Conservation (phyloP, 2,888 invertebrate species). For the Acheta domesticus region DNA sequence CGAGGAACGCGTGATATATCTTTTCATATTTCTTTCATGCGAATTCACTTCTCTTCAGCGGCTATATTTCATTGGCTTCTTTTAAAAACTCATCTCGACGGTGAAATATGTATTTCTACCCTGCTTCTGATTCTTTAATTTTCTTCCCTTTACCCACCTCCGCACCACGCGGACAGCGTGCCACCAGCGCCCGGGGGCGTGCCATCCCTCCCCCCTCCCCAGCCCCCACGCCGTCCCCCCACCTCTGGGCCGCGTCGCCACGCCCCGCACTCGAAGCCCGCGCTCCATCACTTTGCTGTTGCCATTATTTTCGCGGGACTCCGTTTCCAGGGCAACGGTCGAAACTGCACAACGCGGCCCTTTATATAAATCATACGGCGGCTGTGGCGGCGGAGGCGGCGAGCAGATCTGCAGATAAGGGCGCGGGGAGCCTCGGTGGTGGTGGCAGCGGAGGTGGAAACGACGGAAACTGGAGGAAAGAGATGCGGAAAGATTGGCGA, state of each 20-base stretch:
- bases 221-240: not conserved
- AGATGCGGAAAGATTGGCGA: too few species aligned
- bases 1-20: not conserved
- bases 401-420: too few species aligned
- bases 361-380: not conserved
- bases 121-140: not conserved
- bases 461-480: too few species aligned
- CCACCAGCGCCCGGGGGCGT: not conserved
- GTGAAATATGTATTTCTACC: slow-evolving; percentile 7
- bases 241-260: not conserved
- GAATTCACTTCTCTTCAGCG: slow-evolving; percentile 1
- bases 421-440: too few species aligned
- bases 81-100: not conserved
- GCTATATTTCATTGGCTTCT: slow-evolving; percentile 5
- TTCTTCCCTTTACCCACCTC: not conserved
- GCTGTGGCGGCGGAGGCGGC: not conserved
- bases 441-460: too few species aligned
- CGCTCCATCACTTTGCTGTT: not conserved
- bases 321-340: slow-evolving; percentile 7
- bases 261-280: not conserved
- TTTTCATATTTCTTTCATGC: slow-evolving; percentile 9
- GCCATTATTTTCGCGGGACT: not conserved
- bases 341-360: slow-evolving; percentile 8
- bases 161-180: not conserved
- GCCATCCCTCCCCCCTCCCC: not conserved